These are phyloP conservation scores for Thunnus maccoyii DNA, from an alignment of 2,113 vertebrate species.

Conservation along the genomic window DNA sequence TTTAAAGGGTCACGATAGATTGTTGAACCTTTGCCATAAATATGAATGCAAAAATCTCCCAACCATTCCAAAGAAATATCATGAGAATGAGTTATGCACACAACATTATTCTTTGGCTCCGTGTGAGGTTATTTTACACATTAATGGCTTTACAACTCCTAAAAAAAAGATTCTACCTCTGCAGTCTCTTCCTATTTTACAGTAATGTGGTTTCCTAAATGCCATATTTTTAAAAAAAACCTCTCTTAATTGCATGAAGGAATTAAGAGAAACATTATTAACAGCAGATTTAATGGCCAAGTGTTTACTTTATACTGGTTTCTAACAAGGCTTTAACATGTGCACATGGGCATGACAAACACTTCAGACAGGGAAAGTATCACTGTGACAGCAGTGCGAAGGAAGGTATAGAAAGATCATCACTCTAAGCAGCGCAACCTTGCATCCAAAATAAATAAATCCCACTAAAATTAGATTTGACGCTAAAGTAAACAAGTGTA, in stretches of 20 bases:
- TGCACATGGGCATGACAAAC: background rate
- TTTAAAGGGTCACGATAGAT: conserved; percentile 70
- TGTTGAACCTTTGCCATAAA: conserved; percentile 56
- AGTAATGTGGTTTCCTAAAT: background rate
- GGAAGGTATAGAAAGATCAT: background rate
- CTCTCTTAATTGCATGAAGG: background rate
- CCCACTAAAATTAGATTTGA: conserved; percentile 15
- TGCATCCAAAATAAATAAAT: background rate
- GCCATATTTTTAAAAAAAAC: background rate
- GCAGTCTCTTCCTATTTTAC: background rate
- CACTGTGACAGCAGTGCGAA: conserved; percentile 1
- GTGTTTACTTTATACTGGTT: background rate
- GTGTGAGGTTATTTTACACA: background rate
- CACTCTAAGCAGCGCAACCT: background rate
- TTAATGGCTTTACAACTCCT: background rate
- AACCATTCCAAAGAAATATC: conserved; percentile 30
- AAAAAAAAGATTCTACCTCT: background rate
- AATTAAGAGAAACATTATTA: background rate
- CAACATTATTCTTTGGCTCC: background rate
- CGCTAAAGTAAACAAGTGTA: conserved; percentile 24
- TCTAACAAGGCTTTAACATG: background rate
- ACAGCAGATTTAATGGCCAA: background rate
- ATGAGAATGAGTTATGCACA: conserved; percentile 29
- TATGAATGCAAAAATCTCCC: conserved; percentile 54
- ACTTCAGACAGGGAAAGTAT: background rate